A percentile compares a stretch with the other conserved stretches of the same genome.
Conservation (phyloP, 2,113 vertebrate species). For the Cephalopholis sonnerati region DNA sequence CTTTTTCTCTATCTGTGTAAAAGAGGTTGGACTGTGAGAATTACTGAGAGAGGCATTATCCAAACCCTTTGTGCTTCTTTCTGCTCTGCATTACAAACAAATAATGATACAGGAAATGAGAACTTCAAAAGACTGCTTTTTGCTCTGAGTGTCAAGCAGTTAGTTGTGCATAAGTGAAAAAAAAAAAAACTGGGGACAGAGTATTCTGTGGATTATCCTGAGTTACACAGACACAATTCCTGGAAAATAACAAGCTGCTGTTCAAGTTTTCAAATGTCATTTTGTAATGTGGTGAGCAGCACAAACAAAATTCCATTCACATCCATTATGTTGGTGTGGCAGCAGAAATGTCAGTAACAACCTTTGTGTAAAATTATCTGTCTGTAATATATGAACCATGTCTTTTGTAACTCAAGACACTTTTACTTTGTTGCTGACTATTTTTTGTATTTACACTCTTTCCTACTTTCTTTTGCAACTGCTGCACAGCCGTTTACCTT, state of each 20-base stretch:
- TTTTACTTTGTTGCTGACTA: background rate
- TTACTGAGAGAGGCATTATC: background rate
- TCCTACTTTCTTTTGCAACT: background rate
- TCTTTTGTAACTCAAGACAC: background rate
- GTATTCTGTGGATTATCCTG: background rate
- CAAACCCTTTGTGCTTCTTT: background rate
- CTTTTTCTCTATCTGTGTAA: too few relatives aligned
- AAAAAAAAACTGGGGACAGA: background rate
- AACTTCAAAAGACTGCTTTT: background rate
- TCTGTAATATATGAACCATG: background rate
- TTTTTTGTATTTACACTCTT: background rate
- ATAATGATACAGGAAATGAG: background rate
- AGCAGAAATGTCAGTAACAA: too few relatives aligned
- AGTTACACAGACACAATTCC: background rate
- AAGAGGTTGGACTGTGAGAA: background rate
- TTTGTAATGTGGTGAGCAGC: background rate
- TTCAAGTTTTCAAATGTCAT: background rate
- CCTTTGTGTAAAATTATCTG: too few relatives aligned
- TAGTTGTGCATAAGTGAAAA: background rate
- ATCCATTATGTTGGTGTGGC: too few relatives aligned
- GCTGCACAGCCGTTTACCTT: too few relatives aligned
- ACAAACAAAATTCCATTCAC: too few relatives aligned
- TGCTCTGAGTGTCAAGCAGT: background rate
- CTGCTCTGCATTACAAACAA: background rate
- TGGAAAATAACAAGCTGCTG: background rate